Conservation (phyloP, 2,888 invertebrate species). For the Zaprionus bogoriensis region DNA sequence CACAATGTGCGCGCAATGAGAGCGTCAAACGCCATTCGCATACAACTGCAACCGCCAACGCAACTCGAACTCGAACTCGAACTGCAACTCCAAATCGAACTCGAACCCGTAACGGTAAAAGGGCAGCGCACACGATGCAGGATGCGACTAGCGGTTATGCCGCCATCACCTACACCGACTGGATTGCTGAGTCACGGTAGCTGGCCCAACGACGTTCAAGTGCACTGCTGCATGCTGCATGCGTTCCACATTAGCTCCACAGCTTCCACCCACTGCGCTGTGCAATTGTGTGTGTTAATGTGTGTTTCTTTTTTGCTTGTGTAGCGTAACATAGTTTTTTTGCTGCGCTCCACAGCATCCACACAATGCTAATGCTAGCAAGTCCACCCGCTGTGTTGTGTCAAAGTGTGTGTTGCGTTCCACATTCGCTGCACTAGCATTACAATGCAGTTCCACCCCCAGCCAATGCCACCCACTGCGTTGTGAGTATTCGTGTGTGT, state of each 20-base stretch:
- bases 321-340: neutral
- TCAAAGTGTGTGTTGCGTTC: neutral
- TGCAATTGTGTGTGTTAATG: neutral
- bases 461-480: neutral
- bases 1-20: too few relatives aligned
- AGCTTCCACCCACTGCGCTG: neutral
- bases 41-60: neutral
- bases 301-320: too few relatives aligned
- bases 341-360: too few relatives aligned
- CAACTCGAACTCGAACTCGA: neutral
- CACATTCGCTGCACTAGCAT: neutral
- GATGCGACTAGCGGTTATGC: slow-evolving; percentile 82
- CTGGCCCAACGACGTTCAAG: neutral
- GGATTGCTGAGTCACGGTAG: slow-evolving; percentile 83
- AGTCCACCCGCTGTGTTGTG: neutral
- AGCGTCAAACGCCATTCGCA: neutral
- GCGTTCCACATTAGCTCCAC: slow-evolving; percentile 7
- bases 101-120: slow-evolving; percentile 6
- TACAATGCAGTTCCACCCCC: neutral
- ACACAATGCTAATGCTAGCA: too few relatives aligned
- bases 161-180: slow-evolving; percentile 82
- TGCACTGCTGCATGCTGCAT: neutral
- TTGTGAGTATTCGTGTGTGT: neutral
- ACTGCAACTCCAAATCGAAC: slow-evolving; percentile 2
- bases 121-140: slow-evolving; percentile 65